Conservation (phyloP, 2,797 vertebrate genomes). For the Cacajao melanocephalus region DNA sequence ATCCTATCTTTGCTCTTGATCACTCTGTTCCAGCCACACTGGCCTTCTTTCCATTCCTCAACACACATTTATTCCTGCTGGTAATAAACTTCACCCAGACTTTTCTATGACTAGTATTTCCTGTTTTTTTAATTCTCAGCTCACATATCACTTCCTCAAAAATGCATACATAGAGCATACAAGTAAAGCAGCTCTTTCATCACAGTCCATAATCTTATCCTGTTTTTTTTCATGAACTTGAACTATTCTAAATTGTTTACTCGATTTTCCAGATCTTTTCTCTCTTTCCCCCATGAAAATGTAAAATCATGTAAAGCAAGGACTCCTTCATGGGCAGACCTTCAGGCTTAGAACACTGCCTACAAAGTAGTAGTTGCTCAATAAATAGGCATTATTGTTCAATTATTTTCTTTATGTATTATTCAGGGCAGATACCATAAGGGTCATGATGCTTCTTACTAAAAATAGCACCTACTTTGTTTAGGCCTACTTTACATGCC, state of each 20-base stretch:
- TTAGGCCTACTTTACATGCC: neutral
- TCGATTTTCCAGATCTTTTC: neutral
- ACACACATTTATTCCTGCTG: neutral
- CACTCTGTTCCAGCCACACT: rapidly evolving
- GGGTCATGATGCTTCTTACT: neutral
- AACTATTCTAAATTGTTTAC: neutral
- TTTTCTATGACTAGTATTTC: neutral
- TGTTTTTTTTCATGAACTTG: neutral
- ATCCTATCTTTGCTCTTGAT: neutral
- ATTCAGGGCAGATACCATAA: neutral
- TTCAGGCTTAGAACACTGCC: neutral
- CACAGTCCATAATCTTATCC: neutral
- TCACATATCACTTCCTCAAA: neutral
- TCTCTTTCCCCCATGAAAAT: neutral
- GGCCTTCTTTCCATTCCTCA: neutral
- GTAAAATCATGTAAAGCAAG: neutral
- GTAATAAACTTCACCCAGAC: neutral
- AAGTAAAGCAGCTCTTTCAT: neutral
- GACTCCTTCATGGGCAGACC: neutral
- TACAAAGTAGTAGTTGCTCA: neutral
- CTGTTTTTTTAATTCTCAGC: neutral
- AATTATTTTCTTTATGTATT: neutral
- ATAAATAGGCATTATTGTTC: neutral
- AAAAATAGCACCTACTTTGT: neutral
- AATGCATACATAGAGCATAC: neutral